Percentiles rank a stretch among this genome's conserved stretches.
phyloP scores from a whole-genome alignment of 2,797 vertebrate species.

The Onychomys arenicola region DNA sequence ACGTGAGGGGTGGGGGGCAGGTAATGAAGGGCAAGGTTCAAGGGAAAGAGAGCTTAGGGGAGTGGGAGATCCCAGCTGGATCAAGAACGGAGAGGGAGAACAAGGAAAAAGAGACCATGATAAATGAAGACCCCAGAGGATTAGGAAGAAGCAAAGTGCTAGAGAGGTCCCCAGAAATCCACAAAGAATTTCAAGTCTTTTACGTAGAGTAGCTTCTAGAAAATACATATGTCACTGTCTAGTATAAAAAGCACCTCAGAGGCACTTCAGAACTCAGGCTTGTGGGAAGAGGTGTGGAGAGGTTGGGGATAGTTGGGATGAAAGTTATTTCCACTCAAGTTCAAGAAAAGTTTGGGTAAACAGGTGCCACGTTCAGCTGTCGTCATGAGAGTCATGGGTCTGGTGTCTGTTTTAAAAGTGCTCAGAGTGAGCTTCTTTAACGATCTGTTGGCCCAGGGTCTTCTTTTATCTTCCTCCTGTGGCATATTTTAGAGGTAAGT shows the following conservation, averaged over 20 bases:
- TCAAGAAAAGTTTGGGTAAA: neutral
- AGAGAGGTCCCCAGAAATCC: too few species aligned
- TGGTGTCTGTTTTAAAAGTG: neutral
- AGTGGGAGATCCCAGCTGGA: too few species aligned
- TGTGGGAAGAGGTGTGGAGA: neutral
- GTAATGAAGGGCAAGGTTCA: too few species aligned
- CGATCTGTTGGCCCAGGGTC: neutral
- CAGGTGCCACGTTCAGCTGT: neutral
- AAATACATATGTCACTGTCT: neutral
- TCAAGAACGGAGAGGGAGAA: too few species aligned
- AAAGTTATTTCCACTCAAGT: neutral
- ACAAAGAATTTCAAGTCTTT: conserved; percentile 36
- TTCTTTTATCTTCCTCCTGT: neutral
- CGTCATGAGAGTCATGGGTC: neutral
- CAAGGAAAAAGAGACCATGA: too few species aligned
- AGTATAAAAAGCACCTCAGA: neutral
- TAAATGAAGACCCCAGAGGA: too few species aligned
- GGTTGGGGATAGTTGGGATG: neutral
- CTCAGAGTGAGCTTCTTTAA: neutral
- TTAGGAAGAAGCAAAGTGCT: too few species aligned
- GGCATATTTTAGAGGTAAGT: conserved; percentile 19
- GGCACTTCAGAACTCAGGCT: neutral
- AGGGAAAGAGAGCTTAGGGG: too few species aligned
- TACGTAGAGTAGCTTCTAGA: neutral
- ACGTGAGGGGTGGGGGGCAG: too few species aligned